phyloP scores from a whole-genome alignment of 2,797 vertebrate genomes.

The Bovichtus variegatus region DNA sequence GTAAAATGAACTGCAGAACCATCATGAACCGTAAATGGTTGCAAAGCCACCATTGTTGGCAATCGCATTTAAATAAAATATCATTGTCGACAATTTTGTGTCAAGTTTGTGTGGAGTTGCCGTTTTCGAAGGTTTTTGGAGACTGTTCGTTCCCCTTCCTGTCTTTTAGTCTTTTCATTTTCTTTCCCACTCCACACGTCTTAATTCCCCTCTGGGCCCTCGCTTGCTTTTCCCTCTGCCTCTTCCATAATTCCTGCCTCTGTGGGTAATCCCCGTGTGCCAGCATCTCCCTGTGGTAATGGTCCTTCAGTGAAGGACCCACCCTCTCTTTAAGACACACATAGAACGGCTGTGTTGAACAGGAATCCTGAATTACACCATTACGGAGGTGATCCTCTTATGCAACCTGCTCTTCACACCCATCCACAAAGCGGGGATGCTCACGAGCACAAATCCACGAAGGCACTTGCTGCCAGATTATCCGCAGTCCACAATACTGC shows the following conservation, averaged over 20 bases:
- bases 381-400: conserved; percentile 76
- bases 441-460: conserved; percentile 71
- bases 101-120: neutral
- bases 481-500: conserved; percentile 61
- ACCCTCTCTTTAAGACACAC: conserved; percentile 47
- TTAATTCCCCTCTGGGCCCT: conserved; percentile 17
- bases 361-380: conserved; percentile 69
- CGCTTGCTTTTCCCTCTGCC: conserved; percentile 10
- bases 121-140: neutral
- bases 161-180: conserved; percentile 9
- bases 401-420: conserved; percentile 73
- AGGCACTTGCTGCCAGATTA: conserved; percentile 71
- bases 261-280: conserved; percentile 41
- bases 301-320: conserved; percentile 47
- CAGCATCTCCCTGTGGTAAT: conserved; percentile 26
- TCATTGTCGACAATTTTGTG: neutral
- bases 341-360: conserved; percentile 28
- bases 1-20: neutral
- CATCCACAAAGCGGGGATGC: conserved; percentile 63
- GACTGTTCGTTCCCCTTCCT: neutral
- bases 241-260: conserved; percentile 35
- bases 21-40: neutral
- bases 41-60: neutral
- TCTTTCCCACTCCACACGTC: neutral
- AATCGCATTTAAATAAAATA: neutral